Evolutionary conservation across 2,797 vertebrate species (phyloP).

Genomic region (Rhynchotus rufescens): DNA sequence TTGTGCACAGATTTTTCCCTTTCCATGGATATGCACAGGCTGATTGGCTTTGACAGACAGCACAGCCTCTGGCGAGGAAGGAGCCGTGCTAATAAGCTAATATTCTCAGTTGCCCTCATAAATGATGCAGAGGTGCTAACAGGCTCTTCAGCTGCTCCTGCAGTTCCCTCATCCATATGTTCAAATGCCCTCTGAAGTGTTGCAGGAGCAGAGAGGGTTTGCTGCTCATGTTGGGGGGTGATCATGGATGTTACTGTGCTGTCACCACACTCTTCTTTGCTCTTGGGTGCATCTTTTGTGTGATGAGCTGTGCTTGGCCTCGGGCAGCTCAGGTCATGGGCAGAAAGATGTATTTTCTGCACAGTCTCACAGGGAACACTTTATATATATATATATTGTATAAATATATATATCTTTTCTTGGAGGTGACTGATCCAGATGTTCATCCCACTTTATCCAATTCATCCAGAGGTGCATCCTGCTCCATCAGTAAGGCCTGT

Average conservation of each 20-base stretch:
- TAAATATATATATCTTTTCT: neutral
- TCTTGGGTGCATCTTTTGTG: neutral
- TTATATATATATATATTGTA: accelerated
- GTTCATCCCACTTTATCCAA: too few species aligned
- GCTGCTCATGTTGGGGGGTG: neutral
- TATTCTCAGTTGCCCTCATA: conserved; percentile 67
- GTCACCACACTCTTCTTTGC: neutral
- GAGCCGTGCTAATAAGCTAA: conserved; percentile 53
- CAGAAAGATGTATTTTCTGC: neutral
- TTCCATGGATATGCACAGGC: neutral
- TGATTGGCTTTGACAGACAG: conserved; percentile 37
- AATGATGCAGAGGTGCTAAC: conserved; percentile 62
- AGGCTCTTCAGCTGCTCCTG: conserved; percentile 4
- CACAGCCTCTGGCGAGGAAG: neutral
- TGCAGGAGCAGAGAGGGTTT: neutral
- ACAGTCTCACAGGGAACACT: neutral
- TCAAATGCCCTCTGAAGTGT: conserved; percentile 12
- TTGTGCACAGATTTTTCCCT: neutral
- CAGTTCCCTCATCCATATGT: neutral
- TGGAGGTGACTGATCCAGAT: neutral
- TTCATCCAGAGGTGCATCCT: neutral
- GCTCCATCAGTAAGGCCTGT: neutral
- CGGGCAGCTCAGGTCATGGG: neutral
- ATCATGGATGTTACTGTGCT: neutral
- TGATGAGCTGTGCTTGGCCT: neutral